Base-by-base conservation (phyloP, 2,888 invertebrate genomes). In the Helobdella robusta region DNA sequence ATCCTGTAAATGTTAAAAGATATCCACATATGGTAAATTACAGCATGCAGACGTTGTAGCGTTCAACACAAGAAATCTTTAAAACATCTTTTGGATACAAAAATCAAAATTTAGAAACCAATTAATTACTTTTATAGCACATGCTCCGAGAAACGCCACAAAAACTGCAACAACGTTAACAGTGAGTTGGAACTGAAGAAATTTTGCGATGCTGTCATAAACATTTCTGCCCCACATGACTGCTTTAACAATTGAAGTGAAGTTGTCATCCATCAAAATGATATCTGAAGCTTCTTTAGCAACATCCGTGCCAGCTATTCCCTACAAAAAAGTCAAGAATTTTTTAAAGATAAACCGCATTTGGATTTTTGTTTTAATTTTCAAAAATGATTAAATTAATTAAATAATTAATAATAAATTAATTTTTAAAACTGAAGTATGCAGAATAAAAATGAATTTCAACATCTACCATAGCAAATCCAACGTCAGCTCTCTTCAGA, bases 201-300 rank as follows among this genome's bases (percentile, higher is more conserved):
- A 98, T 84, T 98, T 98, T 71, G 95, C 94, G 82, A 98, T 98
- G 79, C 92, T 92, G 84, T 98, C 97, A 81, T 98, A 98, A 64
- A 97, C 97, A 82, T 98, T 98, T 73, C 97, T 86, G 69, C 97
- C 97, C 97, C 97, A 98, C 92, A 98, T 94, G 72, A 98, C 95
- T 70, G 97, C 97, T 81, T 95, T 97, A 73, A 98, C 97, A 80
- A 97, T 97, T 77, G 93, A 93, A 75, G 92, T 92, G 83, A 97
- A 98, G 83, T 97, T 98, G 83, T 98, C 97, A 82, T 97, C 97
- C 40, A 97, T 97, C 68, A 97, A 84, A 77, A 98, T 98, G 81
- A 97, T 97, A 71, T 97, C 95, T 50, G 97, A 98, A 36, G 98
- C 98, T 82, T 98, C 97, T 80, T 99, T 98, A 40, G 98, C 98